Evolutionary conservation across 2,888 invertebrate genomes (phyloP), one percentile per base, ranked within the genome.

Genomic region (Oxycera nigricornis): DNA sequence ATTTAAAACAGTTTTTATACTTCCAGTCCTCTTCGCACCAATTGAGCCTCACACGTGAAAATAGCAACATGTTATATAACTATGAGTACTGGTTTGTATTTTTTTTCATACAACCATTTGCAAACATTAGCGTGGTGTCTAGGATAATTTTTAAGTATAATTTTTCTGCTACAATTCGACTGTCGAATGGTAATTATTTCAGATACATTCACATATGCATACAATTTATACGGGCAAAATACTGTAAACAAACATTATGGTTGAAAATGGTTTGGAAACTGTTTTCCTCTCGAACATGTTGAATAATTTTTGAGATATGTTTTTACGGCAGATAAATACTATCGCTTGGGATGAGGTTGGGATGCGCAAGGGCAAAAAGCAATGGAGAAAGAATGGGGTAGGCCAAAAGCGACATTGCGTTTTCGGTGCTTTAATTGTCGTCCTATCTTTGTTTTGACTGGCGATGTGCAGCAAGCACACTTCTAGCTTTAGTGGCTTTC

Each of bases 291-390:
- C 59, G 59, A 72, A 72, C 41, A 72, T 72, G 72, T 59, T 72
- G 72, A 72, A 72, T 72, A 72, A 72, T 72, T 59, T 72, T 72
- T 72, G 72, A 57, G 72, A 72, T 57, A 72, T 57, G 72, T 52
- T 72, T 55, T 59, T 30, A 70, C 31, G 35, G 52, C 55, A 55
- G 52, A 46, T 68, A 65, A 65, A 65, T 65, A 11, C 65, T 6
- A 39, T 11, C 3, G 7, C 24, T 14, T 65, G 26, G 9, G 65
- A 24, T 9, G 24, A 11, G n/a, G 9, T 2, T 11, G 41, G 39
- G 67, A 17, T 4, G 46, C 2, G 67, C n/a, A 41, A 67, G 30
- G 30, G n/a, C 20, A 62, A 46, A 9, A 1, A 20, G 50, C 24
- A 41, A 65, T 46, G 17, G 9, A 62, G 41, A 6, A 22, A 22